A percentile compares a stretch with the other conserved stretches of the same genome.
These are phyloP conservation scores for Halichondria panicea DNA, from an alignment of 37 sponge, comb jelly and placozoan species.

Conservation along the genomic window DNA sequence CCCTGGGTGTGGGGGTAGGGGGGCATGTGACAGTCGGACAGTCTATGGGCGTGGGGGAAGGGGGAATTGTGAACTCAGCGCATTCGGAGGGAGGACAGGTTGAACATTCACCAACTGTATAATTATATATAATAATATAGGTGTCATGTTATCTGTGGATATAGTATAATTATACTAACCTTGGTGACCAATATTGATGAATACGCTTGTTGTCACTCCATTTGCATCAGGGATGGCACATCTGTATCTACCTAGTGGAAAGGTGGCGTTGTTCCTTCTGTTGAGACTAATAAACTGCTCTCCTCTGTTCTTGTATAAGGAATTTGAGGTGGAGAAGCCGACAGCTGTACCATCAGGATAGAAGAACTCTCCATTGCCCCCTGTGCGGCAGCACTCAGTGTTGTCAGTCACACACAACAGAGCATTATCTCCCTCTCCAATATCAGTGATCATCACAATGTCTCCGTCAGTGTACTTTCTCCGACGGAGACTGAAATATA, in stretches of 20 bases:
- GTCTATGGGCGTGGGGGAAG: no score
- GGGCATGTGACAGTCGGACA: no score
- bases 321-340: no score
- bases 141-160: no score
- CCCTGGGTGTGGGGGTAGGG: no score
- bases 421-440: slow-evolving; percentile 1
- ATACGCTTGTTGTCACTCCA: background rate
- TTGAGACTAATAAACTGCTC: background rate
- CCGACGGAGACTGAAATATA: no score
- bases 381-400: background rate
- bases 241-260: background rate
- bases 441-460: slow-evolving; percentile 15
- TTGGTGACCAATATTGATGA: slow-evolving; percentile 13
- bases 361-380: background rate
- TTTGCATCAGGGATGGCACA: slow-evolving; percentile 2
- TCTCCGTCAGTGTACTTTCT: background rate
- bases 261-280: background rate
- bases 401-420: slow-evolving; percentile 4
- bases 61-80: no score
- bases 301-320: slow-evolving; percentile 7
- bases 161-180: no score
- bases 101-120: no score
- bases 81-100: no score
- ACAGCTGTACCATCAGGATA: background rate
- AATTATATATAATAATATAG: no score